phyloP scores from a whole-genome alignment of 2,113 vertebrate species.

The Callithrix jacchus region DNA sequence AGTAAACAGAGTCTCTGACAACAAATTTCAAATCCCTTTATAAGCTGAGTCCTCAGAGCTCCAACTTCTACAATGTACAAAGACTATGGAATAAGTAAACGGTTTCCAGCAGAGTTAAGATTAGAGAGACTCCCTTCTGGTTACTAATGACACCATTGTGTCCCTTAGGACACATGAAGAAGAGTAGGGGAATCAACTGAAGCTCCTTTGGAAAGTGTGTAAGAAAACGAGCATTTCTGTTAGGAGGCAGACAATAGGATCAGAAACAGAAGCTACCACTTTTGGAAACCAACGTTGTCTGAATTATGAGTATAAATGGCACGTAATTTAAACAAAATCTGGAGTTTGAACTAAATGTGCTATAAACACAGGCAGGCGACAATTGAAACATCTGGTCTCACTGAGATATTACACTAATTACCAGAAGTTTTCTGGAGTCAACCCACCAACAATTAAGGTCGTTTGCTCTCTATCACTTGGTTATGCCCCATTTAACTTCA shows the following conservation, averaged over 20 bases:
- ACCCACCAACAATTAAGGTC: neutral
- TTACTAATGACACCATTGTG: neutral
- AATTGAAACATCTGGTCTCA: neutral
- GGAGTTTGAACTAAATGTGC: neutral
- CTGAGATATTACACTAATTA: neutral
- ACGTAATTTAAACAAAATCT: conserved; percentile 13
- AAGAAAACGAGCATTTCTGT: neutral
- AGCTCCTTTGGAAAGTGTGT: neutral
- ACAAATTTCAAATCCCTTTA: neutral
- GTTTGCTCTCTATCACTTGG: neutral
- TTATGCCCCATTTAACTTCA: neutral
- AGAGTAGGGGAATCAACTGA: neutral
- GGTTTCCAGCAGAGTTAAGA: neutral
- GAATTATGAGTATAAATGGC: neutral
- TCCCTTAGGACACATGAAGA: neutral
- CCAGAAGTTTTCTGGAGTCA: neutral
- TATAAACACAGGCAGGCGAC: neutral
- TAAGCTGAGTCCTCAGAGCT: neutral
- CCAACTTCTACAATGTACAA: neutral
- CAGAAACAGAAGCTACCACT: neutral
- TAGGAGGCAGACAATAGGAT: neutral
- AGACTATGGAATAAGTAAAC: neutral
- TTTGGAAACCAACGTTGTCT: neutral
- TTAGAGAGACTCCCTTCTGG: neutral
- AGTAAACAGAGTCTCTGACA: neutral